These are phyloP conservation scores for Leptinotarsa rubiginosa DNA, from an alignment of 2,888 invertebrate genomes.

Conservation along the genomic window DNA sequence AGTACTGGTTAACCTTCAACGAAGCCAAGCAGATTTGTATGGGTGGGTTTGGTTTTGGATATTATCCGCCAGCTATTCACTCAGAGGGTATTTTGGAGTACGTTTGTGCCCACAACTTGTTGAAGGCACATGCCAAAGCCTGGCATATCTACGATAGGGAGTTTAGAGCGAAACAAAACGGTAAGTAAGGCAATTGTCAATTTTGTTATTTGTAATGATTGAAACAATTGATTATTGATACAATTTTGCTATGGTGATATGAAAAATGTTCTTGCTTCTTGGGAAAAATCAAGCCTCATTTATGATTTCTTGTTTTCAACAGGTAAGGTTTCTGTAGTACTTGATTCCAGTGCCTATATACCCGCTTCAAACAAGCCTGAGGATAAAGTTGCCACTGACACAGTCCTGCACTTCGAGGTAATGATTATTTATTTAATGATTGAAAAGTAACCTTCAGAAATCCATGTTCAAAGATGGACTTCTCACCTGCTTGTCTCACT, in stretches of 20 bases:
- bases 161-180: conserved; percentile 62
- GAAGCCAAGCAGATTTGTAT: conserved; percentile 63
- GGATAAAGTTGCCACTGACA: conserved; percentile 68
- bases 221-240: too few species aligned
- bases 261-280: neutral
- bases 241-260: too few species aligned
- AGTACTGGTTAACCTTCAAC: conserved; percentile 70
- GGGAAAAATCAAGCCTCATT: neutral
- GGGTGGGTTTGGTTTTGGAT: conserved; percentile 50
- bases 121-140: conserved; percentile 75
- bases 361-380: conserved; percentile 66
- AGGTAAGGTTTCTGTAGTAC: conserved; percentile 70
- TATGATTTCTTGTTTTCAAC: conserved; percentile 29
- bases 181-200: conserved; percentile 18
- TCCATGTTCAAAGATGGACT: too few species aligned
- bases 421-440: neutral
- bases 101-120: conserved; percentile 72
- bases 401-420: conserved; percentile 69
- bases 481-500: too few species aligned
- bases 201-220: neutral
- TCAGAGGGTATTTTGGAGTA: conserved; percentile 70
- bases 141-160: conserved; percentile 73
- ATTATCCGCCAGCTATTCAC: conserved; percentile 59
- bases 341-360: conserved; percentile 69
- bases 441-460: neutral